Evolutionary conservation across 1,140 invertebrate species (phyloP), one percentile per base, ranked within the genome.

Genomic region (Apis mellifera): DNA sequence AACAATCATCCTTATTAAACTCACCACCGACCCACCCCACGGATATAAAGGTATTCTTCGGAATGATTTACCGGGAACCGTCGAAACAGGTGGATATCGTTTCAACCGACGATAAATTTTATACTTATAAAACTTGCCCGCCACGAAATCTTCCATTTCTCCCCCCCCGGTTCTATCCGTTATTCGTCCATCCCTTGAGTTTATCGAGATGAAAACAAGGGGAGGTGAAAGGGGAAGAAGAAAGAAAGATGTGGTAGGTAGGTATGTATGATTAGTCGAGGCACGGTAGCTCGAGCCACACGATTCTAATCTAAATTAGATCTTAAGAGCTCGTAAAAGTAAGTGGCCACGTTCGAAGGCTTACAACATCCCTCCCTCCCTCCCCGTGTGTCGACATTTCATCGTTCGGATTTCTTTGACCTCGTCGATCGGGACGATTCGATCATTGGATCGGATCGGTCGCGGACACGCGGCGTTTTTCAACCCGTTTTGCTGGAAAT

Each of bases 1-100:
- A 90, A 90, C 89, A 90, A 90, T 90, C 89, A 90, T 90, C 89
- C 87, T 90, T 90, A 90, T 90, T 90, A 90, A 90, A 90, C 86
- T 90, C 89, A 84, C 81, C 89, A 86, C 86, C 82, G 78, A 74
- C 80, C 75, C 88, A 87, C 77, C 82, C 86, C 75, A 78, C 86
- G 82, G 84, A 87, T 89, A 83, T 84, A 87, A 81, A 89, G 83
- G 78, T 86, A 88, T 86, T 83, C 88, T 83, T 88, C 82, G 84
- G 86, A 87, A 89, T 89, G 86, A 88, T 90, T 90, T 90, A 90
- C 89, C 89, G 81, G 78, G 89, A 89, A 90, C 50, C 71, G 80
- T 73, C 26, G 77, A 64, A 86, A 89, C 86, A 88, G 86, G 83
- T 88, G 86, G 80, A 88, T 82, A 62, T 52, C 42, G 64, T 65